A percentile compares a stretch with the other conserved stretches of the same genome.
These are phyloP conservation scores for Ellobius talpinus DNA, from an alignment of 2,113 vertebrate species.

Conservation along the genomic window DNA sequence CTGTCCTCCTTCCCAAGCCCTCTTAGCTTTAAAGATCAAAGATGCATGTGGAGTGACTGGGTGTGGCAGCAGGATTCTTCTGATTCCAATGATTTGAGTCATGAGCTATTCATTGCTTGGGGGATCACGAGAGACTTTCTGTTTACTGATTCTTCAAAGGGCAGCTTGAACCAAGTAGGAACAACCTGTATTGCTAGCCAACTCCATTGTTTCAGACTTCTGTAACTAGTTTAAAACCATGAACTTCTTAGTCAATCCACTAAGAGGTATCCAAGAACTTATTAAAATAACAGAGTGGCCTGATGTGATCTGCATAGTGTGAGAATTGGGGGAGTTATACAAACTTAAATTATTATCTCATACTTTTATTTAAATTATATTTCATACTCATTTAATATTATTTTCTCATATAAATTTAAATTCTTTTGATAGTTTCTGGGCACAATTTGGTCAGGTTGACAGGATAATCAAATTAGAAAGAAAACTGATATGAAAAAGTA, in stretches of 20 bases:
- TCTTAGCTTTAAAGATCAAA: background rate
- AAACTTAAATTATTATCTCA: slow-evolving; percentile 32
- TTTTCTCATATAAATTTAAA: background rate
- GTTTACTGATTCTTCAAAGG: slow-evolving; percentile 38
- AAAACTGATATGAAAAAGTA: background rate
- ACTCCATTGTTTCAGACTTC: slow-evolving; percentile 28
- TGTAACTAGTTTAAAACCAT: slow-evolving; percentile 61
- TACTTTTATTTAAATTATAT: slow-evolving; percentile 29
- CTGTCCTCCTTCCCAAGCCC: too few relatives aligned
- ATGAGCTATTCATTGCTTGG: background rate
- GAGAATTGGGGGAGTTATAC: slow-evolving; percentile 9
- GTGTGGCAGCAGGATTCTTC: background rate
- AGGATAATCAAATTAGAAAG: background rate
- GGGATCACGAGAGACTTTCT: background rate
- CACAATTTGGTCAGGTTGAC: background rate
- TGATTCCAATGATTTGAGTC: background rate
- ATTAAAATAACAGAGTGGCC: slow-evolving; percentile 52
- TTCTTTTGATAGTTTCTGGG: background rate
- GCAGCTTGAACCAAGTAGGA: slow-evolving; percentile 18
- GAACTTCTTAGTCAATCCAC: slow-evolving; percentile 48
- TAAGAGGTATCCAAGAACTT: slow-evolving; percentile 54
- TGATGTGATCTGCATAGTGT: slow-evolving; percentile 58
- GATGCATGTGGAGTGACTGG: background rate
- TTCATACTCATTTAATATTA: background rate
- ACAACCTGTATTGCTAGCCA: slow-evolving; percentile 54